A percentile compares a stretch with the other conserved stretches of the same genome.
Evolutionary conservation across 2,113 vertebrate genomes (phyloP).

Genomic region (Odobenus rosmarus): DNA sequence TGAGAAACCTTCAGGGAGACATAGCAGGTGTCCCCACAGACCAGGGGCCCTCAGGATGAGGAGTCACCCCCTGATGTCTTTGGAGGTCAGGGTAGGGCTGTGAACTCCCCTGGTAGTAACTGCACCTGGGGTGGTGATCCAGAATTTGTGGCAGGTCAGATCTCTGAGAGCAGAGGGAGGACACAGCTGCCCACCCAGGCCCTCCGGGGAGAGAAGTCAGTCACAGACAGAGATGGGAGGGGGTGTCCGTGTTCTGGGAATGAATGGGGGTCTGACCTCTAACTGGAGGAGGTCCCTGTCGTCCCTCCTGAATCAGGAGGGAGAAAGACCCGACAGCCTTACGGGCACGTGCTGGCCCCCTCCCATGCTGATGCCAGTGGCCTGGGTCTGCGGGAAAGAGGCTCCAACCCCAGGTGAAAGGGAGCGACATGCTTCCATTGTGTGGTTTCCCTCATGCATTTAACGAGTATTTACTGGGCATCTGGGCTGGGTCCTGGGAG

Average conservation of each 20-base stretch:
- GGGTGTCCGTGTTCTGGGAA: neutral
- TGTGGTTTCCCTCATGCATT: neutral
- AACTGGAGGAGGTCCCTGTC: neutral
- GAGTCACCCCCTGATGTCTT: fast-evolving
- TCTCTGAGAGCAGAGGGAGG: neutral
- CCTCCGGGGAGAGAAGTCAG: neutral
- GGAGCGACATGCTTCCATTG: neutral
- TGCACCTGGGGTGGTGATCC: fast-evolving
- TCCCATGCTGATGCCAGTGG: neutral
- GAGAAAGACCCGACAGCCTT: too few species aligned
- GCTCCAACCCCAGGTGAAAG: too few species aligned
- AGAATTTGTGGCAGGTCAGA: neutral
- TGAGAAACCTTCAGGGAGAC: too few species aligned
- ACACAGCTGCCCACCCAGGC: neutral
- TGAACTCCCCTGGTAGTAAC: neutral
- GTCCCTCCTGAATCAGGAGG: neutral
- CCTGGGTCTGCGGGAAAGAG: neutral
- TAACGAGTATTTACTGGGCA: fast-evolving
- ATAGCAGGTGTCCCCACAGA: too few species aligned
- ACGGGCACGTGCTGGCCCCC: neutral
- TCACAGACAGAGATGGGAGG: neutral
- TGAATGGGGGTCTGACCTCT: neutral
- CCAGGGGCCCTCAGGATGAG: neutral
- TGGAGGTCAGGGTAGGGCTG: neutral
- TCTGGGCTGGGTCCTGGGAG: neutral